These are phyloP conservation scores for Drosophila sp. DNA, from an alignment of 1,140 invertebrate genomes.

Conservation along the genomic window DNA sequence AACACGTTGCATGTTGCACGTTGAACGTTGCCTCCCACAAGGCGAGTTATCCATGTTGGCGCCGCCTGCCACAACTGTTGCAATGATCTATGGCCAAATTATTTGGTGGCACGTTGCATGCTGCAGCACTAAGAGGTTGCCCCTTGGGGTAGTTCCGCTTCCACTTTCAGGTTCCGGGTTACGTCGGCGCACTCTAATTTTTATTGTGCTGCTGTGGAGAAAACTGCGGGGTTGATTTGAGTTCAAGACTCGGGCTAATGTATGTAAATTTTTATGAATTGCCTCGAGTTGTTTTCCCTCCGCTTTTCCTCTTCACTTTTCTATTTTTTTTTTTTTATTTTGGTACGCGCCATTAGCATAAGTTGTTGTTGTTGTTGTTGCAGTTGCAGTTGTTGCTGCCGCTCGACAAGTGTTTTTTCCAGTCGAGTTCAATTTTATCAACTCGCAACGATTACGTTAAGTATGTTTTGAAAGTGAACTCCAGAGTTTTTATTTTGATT, in stretches of 20 bases:
- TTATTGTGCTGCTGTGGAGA: conserved; percentile 45
- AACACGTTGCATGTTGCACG: conserved; percentile 42
- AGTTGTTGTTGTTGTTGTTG: conserved; percentile 57
- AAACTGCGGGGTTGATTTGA: conserved; percentile 10
- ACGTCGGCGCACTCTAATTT: conserved; percentile 76
- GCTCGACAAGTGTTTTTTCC: conserved; percentile 64
- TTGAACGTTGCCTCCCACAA: conserved; percentile 15
- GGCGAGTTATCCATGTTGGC: conserved; percentile 9
- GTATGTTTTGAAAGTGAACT: conserved; percentile 59
- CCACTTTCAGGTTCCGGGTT: conserved; percentile 38
- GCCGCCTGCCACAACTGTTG: conserved; percentile 13
- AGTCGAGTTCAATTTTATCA: conserved; percentile 31
- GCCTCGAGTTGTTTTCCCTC: conserved; percentile 35
- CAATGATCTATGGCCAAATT: conserved; percentile 64
- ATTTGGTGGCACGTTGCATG: conserved; percentile 6
- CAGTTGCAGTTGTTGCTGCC: conserved; percentile 28
- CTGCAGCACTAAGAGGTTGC: conserved; percentile 52
- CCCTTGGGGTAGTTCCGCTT: conserved; percentile 41
- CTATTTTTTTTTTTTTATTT: conserved; percentile 55
- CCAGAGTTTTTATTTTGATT: background rate
- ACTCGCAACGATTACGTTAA: conserved; percentile 52
- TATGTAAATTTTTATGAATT: conserved; percentile 77
- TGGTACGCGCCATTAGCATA: conserved; percentile 80
- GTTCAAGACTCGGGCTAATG: conserved; percentile 49
- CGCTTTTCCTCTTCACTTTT: conserved; percentile 32